These are phyloP conservation scores for Medauroidea extradentata DNA, from an alignment of 1,140 invertebrate genomes.

Conservation along the genomic window DNA sequence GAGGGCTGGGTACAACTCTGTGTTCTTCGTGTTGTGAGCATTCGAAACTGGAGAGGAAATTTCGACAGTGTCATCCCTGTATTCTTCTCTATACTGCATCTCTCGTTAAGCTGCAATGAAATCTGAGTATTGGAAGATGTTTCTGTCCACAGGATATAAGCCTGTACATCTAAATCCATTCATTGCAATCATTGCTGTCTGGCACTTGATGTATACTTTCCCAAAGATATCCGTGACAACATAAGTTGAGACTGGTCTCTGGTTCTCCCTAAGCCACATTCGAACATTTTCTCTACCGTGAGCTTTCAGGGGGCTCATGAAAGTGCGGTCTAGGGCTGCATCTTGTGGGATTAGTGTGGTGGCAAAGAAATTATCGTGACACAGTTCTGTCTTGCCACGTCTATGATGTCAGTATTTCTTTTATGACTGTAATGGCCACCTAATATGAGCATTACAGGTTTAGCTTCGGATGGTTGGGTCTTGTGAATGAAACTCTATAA, in stretches of 20 bases:
- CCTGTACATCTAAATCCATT: constrained; percentile 25
- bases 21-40: not conserved
- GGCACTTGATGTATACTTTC: too few species aligned
- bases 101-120: not conserved
- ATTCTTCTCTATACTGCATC: not conserved
- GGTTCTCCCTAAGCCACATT: constrained; percentile 26
- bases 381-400: too few species aligned
- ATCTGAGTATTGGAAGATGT: constrained; percentile 18
- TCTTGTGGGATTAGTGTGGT: too few species aligned
- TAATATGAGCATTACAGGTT: too few species aligned
- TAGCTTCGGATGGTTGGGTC: too few species aligned
- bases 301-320: constrained; percentile 34
- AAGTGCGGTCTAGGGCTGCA: constrained; percentile 11
- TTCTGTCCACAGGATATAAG: constrained; percentile 23
- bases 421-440: not conserved
- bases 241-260: not conserved
- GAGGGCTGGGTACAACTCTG: constrained; percentile 8
- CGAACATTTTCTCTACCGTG: constrained; percentile 33
- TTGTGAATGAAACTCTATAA: too few species aligned
- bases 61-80: not conserved
- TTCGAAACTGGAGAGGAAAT: not conserved
- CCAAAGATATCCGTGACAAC: too few species aligned
- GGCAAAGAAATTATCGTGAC: too few species aligned
- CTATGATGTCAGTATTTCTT: not conserved
- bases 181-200: constrained; percentile 8